A percentile compares a stretch with the other conserved stretches of the same genome.
Conservation (phyloP, 2,888 invertebrate genomes). For the Pheosia gnoma region DNA sequence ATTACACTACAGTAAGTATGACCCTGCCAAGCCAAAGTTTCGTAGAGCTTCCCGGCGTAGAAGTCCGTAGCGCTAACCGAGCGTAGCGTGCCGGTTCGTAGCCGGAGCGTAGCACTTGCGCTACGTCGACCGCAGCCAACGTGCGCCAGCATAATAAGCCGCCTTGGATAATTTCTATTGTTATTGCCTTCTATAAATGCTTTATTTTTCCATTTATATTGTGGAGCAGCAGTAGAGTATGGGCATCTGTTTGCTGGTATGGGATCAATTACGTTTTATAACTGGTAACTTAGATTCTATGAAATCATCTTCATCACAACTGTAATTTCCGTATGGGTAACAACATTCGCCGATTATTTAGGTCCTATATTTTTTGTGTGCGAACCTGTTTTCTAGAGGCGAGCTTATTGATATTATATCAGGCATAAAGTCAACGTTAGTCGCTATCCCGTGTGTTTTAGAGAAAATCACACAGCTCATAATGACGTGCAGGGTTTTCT, state of each 20-base stretch:
- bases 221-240: background rate
- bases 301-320: too few relatives aligned
- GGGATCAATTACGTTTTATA: background rate
- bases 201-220: background rate
- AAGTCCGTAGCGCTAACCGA: constrained; percentile 44
- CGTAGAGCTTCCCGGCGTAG: constrained; percentile 42
- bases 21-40: constrained; percentile 30
- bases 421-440: too few relatives aligned
- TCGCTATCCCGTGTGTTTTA: too few relatives aligned
- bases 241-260: background rate
- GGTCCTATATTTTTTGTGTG: too few relatives aligned
- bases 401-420: too few relatives aligned
- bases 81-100: constrained; percentile 45
- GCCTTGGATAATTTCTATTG: constrained; percentile 38
- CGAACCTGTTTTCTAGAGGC: too few relatives aligned
- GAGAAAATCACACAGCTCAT: too few relatives aligned
- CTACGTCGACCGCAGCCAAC: constrained; percentile 53
- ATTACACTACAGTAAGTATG: background rate
- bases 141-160: constrained; percentile 67
- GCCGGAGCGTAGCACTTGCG: constrained; percentile 45
- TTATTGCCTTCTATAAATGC: constrained; percentile 21
- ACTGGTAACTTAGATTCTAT: too few relatives aligned
- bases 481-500: too few relatives aligned
- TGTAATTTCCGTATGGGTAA: too few relatives aligned
- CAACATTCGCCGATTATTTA: too few relatives aligned